phyloP scores from a whole-genome alignment of 2,888 invertebrate species.

The Ormyrus labotus region DNA sequence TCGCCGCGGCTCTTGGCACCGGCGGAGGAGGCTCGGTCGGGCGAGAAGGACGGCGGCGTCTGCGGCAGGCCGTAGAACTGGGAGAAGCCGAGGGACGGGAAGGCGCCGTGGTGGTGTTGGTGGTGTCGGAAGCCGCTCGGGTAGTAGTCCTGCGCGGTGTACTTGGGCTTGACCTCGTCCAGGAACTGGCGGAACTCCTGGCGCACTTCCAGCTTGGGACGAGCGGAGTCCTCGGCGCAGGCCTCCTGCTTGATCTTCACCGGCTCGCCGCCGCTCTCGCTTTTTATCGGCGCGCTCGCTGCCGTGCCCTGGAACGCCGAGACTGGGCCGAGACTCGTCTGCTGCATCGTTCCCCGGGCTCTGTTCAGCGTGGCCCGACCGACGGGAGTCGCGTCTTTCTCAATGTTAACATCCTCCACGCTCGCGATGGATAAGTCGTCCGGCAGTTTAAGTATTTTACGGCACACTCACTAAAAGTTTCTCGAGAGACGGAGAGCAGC shows the following conservation, averaged over 20 bases:
- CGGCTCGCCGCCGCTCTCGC: constrained; percentile 56
- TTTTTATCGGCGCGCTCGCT: constrained; percentile 58
- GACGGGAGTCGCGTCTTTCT: neutral
- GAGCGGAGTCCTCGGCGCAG: neutral
- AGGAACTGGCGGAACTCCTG: constrained; percentile 60
- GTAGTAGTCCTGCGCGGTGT: neutral
- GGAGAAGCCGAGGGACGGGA: constrained; percentile 38
- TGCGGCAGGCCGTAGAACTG: constrained; percentile 47
- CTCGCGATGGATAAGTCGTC: no score
- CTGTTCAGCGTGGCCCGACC: constrained; percentile 5
- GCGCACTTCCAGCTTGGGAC: constrained; percentile 60
- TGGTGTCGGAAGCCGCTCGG: constrained; percentile 23
- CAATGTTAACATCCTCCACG: neutral
- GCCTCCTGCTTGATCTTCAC: constrained; percentile 66
- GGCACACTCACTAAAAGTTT: no score
- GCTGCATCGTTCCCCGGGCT: constrained; percentile 64
- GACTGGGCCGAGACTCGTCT: constrained; percentile 64
- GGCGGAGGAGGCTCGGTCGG: constrained; percentile 34
- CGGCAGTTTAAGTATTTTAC: no score
- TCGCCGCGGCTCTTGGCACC: constrained; percentile 18
- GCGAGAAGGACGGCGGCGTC: constrained; percentile 48
- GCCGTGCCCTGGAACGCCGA: constrained; percentile 46
- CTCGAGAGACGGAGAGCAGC: no score
- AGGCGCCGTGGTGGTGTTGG: neutral
- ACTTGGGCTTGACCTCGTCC: constrained; percentile 12